A percentile compares a stretch with the other conserved stretches of the same genome.
Evolutionary conservation across 1,140 invertebrate genomes (phyloP).

Genomic region (Leptinotarsa undecemlineata): DNA sequence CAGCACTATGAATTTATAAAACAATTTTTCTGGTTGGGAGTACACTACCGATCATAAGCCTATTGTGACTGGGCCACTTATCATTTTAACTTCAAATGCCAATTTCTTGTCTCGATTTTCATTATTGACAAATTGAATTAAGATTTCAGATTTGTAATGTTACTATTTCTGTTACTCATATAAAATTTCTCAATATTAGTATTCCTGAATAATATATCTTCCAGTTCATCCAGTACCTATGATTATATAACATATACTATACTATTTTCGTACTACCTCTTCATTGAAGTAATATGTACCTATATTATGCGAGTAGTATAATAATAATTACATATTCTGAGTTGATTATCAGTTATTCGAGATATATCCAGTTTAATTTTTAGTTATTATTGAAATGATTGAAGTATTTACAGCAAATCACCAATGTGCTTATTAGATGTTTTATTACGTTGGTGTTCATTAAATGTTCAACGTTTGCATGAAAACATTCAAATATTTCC

Average conservation of each 20-base stretch:
- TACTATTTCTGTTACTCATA: too few species aligned
- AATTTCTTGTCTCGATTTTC: too few species aligned
- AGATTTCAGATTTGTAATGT: too few species aligned
- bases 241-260: not conserved
- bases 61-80: too few species aligned
- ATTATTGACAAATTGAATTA: too few species aligned
- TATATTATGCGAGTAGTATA: not conserved
- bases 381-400: not conserved
- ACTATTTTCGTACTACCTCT: not conserved
- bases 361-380: not conserved
- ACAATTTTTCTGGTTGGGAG: too few species aligned
- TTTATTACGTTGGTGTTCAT: not conserved
- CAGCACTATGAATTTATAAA: too few species aligned
- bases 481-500: not conserved
- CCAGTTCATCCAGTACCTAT: not conserved
- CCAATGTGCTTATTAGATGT: not conserved
- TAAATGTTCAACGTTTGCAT: conserved; percentile 1
- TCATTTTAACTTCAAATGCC: too few species aligned
- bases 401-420: not conserved
- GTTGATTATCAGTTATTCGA: not conserved
- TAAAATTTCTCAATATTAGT: too few species aligned
- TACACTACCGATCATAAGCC: too few species aligned
- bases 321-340: not conserved
- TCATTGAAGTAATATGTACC: not conserved
- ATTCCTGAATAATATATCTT: too few species aligned